These are phyloP conservation scores for Labrus mixtus DNA, from an alignment of 2,113 vertebrate species.

Conservation along the genomic window DNA sequence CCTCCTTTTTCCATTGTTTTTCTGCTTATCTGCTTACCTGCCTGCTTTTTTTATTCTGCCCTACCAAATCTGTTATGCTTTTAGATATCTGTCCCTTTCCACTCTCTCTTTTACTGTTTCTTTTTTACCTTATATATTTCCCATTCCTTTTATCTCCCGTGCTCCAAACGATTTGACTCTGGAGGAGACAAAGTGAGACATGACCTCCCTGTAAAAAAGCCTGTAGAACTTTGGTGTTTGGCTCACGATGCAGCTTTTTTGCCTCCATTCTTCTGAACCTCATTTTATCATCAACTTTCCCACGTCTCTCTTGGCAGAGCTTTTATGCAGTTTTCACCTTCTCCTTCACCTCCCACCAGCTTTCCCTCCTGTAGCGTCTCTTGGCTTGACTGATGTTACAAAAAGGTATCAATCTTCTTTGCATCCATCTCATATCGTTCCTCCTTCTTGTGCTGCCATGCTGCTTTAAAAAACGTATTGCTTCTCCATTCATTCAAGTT, in stretches of 20 bases:
- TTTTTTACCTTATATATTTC: slow-evolving; percentile 29
- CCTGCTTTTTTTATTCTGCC: slow-evolving; percentile 22
- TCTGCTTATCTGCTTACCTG: slow-evolving; percentile 33
- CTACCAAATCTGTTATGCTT: slow-evolving; percentile 42
- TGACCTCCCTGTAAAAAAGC: slow-evolving; percentile 38
- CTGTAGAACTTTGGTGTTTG: slow-evolving; percentile 42
- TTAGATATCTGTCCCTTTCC: slow-evolving; percentile 35
- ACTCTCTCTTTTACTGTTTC: slow-evolving; percentile 29
- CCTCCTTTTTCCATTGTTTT: slow-evolving; percentile 16
- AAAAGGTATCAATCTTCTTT: slow-evolving; percentile 6
- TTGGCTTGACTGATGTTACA: slow-evolving; percentile 1
- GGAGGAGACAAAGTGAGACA: slow-evolving; percentile 43
- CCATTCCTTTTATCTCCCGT: slow-evolving; percentile 25
- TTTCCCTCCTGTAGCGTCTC: not conserved
- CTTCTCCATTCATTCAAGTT: too few relatives aligned
- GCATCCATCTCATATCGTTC: slow-evolving; percentile 9
- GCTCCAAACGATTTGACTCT: slow-evolving; percentile 29
- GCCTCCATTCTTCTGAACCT: slow-evolving; percentile 22
- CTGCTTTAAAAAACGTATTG: too few relatives aligned
- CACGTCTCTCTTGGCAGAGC: slow-evolving; percentile 26
- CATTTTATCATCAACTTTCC: slow-evolving; percentile 32
- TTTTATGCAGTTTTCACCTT: slow-evolving; percentile 33
- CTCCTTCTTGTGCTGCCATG: too few relatives aligned
- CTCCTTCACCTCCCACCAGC: slow-evolving; percentile 23
- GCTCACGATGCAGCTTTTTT: slow-evolving; percentile 29